phyloP scores from a whole-genome alignment of 2,797 vertebrate species.

The Epinephelus coioides region DNA sequence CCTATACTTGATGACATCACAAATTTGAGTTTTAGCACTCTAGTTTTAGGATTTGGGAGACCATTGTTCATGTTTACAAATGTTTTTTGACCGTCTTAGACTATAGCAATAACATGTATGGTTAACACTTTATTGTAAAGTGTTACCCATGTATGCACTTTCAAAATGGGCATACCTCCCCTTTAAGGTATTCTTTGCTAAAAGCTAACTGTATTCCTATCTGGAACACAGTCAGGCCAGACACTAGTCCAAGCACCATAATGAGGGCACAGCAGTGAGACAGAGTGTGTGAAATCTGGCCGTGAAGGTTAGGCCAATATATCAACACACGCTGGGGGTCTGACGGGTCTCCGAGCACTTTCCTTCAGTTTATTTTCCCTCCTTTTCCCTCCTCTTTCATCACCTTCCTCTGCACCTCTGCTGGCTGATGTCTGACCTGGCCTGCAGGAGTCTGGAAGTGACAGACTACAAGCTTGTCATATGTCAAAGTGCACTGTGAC shows the following conservation, averaged over 20 bases:
- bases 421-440: conserved; percentile 59
- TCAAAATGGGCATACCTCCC: too few species aligned
- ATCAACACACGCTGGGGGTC: conserved; percentile 57
- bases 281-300: conserved; percentile 57
- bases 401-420: conserved; percentile 53
- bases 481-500: conserved; percentile 55
- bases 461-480: conserved; percentile 64
- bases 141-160: too few species aligned
- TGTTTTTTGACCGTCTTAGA: too few species aligned
- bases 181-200: neutral
- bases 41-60: too few species aligned
- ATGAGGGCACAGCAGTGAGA: conserved; percentile 58
- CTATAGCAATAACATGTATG: too few species aligned
- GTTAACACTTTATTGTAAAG: too few species aligned
- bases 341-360: conserved; percentile 55
- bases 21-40: too few species aligned
- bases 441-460: conserved; percentile 62
- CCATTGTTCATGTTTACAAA: too few species aligned
- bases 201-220: conserved; percentile 1
- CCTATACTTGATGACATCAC: too few species aligned
- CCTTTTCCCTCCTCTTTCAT: conserved; percentile 51
- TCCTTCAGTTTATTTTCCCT: conserved; percentile 51
- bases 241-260: conserved; percentile 28
- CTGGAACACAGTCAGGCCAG: conserved; percentile 15
- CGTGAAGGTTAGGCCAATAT: conserved; percentile 64